These are phyloP conservation scores for Bilobella aurantiaca DNA, from an alignment of 1,140 invertebrate genomes.

Conservation along the genomic window DNA sequence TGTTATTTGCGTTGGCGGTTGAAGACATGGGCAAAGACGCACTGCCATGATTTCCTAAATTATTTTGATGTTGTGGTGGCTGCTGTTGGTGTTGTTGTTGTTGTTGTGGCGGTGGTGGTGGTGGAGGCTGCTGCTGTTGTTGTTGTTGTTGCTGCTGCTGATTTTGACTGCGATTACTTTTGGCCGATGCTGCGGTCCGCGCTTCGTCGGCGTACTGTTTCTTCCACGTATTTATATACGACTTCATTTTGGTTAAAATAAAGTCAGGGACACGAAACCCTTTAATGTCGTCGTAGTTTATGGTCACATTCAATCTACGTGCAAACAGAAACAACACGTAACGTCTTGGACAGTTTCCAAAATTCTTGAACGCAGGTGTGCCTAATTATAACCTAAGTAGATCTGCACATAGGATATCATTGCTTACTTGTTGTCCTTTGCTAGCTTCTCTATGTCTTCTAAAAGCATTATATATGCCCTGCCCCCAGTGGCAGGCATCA, in stretches of 20 bases:
- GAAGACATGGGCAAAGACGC: too few species aligned
- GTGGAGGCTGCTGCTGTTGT: too few species aligned
- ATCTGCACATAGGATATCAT: too few species aligned
- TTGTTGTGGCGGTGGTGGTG: too few species aligned
- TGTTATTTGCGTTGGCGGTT: too few species aligned
- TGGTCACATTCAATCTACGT: constrained; percentile 32
- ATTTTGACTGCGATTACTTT: constrained; percentile 8
- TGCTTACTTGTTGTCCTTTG: constrained; percentile 38
- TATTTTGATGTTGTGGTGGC: constrained; percentile 6
- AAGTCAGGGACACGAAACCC: constrained; percentile 34
- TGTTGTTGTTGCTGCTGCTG: not conserved
- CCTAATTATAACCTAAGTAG: too few species aligned
- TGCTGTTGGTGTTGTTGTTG: constrained; percentile 13
- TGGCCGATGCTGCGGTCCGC: constrained; percentile 7
- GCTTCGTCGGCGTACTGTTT: constrained; percentile 33
- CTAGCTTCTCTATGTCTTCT: constrained; percentile 65
- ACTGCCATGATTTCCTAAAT: too few species aligned
- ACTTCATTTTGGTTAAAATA: constrained; percentile 34
- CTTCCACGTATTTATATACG: constrained; percentile 34
- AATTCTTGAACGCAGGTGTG: too few species aligned
- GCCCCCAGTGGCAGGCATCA: constrained; percentile 63
- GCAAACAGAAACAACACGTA: too few species aligned
- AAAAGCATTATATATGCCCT: constrained; percentile 70
- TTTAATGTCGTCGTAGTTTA: constrained; percentile 35
- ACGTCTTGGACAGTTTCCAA: too few species aligned